phyloP scores from a whole-genome alignment of 92 coral and sea anemone species.

The Epizoanthus scotinus region DNA sequence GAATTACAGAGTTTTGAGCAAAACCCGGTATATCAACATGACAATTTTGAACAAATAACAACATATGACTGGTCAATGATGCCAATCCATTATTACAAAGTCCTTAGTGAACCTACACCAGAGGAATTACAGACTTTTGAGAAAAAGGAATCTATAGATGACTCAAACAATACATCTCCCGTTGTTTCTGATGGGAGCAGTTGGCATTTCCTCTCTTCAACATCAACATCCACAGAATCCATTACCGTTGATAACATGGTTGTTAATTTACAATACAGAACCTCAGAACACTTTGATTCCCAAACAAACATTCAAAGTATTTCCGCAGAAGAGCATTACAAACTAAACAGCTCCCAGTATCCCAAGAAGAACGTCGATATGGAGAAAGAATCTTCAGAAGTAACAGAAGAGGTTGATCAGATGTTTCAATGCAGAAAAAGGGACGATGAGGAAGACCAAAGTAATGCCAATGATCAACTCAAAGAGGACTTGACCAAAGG shows the following conservation, averaged over 20 bases:
- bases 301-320: not conserved
- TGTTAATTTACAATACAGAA: not conserved
- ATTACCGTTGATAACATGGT: not conserved
- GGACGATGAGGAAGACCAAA: not conserved
- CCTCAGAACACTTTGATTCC: not conserved
- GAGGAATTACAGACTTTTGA: not conserved
- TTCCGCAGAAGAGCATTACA: not conserved
- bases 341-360: not conserved
- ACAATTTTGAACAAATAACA: not conserved
- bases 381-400: not conserved
- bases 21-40: not conserved
- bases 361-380: too few relatives aligned
- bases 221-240: not conserved
- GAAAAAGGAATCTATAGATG: not conserved
- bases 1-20: too few relatives aligned
- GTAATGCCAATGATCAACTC: not conserved
- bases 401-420: not conserved
- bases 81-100: not conserved
- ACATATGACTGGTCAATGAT: not conserved
- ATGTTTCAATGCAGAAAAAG: not conserved
- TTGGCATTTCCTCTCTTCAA: not conserved
- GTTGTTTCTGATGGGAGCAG: conserved; percentile 3
- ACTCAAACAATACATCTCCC: not conserved
- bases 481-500: not conserved
- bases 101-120: not conserved